A percentile compares a stretch with the other conserved stretches of the same genome.
Evolutionary conservation across 53 echinoderm and acorn worm species (phyloP).

Genomic region (Actinopyga echinites): DNA sequence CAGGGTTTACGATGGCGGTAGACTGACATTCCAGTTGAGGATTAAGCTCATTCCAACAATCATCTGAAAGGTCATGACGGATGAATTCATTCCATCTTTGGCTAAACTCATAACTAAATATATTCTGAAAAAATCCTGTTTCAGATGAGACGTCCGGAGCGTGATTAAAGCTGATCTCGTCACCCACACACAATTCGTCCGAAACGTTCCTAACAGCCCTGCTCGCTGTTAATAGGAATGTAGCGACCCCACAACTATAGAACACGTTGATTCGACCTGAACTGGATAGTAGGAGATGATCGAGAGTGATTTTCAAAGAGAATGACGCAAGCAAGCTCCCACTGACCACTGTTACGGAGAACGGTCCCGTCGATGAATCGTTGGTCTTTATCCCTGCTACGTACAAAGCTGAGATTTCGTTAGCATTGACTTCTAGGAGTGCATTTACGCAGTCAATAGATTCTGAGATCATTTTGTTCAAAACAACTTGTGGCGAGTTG

Average conservation of each 20-base stretch:
- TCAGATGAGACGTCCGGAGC: background rate
- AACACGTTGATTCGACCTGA: background rate
- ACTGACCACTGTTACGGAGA: background rate
- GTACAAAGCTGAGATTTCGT: constrained; percentile 5
- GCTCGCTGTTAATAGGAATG: background rate
- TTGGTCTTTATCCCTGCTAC: background rate
- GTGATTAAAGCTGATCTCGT: background rate
- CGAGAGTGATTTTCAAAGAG: constrained; percentile 12
- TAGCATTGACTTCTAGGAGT: background rate
- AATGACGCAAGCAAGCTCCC: constrained; percentile 21
- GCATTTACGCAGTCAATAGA: background rate
- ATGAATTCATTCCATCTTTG: background rate
- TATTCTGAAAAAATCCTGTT: background rate
- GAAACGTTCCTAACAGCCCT: background rate
- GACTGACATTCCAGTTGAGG: background rate
- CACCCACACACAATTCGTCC: background rate
- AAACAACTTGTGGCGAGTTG: background rate
- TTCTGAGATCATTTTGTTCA: background rate
- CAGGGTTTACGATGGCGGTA: background rate
- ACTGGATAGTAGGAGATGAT: background rate
- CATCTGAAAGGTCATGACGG: constrained; percentile 5
- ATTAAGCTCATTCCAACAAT: constrained; percentile 4
- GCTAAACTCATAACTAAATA: constrained; percentile 30
- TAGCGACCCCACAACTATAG: constrained; percentile 9
- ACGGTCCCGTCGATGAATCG: background rate